Conservation (phyloP, 2,888 invertebrate genomes). For the Galerucella pusilla region DNA sequence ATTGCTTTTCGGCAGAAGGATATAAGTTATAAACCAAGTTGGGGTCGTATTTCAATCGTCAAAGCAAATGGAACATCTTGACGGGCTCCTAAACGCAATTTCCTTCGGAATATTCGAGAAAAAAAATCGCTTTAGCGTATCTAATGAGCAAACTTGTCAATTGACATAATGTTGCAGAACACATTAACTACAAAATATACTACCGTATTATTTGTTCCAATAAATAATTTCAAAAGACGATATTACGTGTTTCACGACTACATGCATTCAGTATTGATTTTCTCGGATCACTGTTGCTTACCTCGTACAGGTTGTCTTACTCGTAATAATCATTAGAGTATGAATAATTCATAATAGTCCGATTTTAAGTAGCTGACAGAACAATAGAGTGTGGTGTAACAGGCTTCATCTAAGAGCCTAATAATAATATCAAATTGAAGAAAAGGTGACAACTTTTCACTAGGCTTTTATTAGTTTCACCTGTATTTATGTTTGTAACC, state of each 20-base stretch:
- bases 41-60: conserved; percentile 26
- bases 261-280: conserved; percentile 24
- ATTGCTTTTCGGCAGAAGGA: conserved; percentile 12
- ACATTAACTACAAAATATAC: conserved; percentile 36
- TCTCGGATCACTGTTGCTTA: neutral
- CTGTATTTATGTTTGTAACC: too few species aligned
- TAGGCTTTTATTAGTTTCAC: too few species aligned
- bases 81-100: conserved; percentile 32
- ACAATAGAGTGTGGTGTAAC: too few species aligned
- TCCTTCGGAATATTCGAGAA: conserved; percentile 28
- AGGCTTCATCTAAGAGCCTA: too few species aligned
- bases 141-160: conserved; percentile 36
- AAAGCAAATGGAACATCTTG: conserved; percentile 26
- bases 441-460: too few species aligned
- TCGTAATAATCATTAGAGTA: neutral
- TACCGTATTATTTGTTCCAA: conserved; percentile 29
- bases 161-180: conserved; percentile 39
- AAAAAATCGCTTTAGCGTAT: conserved; percentile 26
- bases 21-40: conserved; percentile 11
- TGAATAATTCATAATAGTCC: neutral
- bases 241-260: conserved; percentile 29
- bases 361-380: neutral
- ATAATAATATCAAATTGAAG: too few species aligned
- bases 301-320: neutral
- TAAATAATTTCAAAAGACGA: conserved; percentile 30